phyloP scores from a whole-genome alignment of 2,888 invertebrate species.

The Fragum whitleyi region DNA sequence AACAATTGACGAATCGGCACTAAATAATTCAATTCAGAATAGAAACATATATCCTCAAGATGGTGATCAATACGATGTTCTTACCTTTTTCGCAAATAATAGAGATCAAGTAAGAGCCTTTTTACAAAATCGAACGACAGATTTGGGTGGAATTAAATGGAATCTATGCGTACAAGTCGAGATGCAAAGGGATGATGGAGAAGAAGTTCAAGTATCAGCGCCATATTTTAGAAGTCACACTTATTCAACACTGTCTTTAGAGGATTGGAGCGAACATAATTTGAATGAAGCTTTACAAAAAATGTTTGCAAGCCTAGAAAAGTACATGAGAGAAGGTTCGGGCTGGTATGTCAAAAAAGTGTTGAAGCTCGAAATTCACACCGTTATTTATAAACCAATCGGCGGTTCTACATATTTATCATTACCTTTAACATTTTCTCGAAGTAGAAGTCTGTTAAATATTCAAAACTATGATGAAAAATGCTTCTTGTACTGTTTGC shows the following conservation, averaged over 20 bases:
- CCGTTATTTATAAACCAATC: slow-evolving; percentile 41
- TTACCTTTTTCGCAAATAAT: slow-evolving; percentile 38
- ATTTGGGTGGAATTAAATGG: slow-evolving; percentile 42
- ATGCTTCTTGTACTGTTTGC: slow-evolving; percentile 45
- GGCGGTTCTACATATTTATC: slow-evolving; percentile 40
- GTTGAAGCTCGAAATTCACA: slow-evolving; percentile 40
- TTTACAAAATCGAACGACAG: slow-evolving; percentile 11
- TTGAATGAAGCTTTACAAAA: slow-evolving; percentile 32
- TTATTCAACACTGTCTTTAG: slow-evolving; percentile 24
- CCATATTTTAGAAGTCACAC: slow-evolving; percentile 56
- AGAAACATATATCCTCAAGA: slow-evolving; percentile 1
- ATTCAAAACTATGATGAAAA: slow-evolving; percentile 44
- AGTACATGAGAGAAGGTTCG: slow-evolving; percentile 50
- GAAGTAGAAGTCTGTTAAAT: slow-evolving; percentile 25
- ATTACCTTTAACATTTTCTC: slow-evolving; percentile 25
- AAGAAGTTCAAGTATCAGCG: background rate
- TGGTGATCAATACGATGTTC: slow-evolving; percentile 16
- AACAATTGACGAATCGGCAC: slow-evolving; percentile 26
- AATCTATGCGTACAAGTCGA: slow-evolving; percentile 49
- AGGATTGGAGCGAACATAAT: slow-evolving; percentile 25
- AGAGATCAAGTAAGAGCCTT: slow-evolving; percentile 22
- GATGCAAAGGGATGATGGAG: slow-evolving; percentile 34
- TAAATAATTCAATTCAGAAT: slow-evolving; percentile 17
- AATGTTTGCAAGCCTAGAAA: slow-evolving; percentile 48
- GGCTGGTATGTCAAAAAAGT: slow-evolving; percentile 44